phyloP scores from a whole-genome alignment of 2,888 invertebrate genomes.

The Gisinianus flammeolus region DNA sequence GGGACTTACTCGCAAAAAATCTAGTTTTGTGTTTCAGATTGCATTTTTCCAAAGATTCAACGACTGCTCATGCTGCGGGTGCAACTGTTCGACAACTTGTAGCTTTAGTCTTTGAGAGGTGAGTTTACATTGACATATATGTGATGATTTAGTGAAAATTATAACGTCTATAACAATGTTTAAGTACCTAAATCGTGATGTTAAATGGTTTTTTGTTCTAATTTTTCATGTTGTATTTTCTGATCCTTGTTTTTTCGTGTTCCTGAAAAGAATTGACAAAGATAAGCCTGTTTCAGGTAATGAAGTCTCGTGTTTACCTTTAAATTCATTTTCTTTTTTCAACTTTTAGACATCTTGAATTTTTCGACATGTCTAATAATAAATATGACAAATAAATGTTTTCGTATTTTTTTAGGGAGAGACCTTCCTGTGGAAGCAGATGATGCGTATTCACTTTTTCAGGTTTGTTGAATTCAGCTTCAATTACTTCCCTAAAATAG shows the following conservation, averaged over 20 bases:
- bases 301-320: neutral
- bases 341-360: neutral
- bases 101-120: conserved; percentile 86
- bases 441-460: conserved; percentile 93
- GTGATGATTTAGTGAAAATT: too few relatives aligned
- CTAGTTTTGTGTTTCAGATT: conserved; percentile 96
- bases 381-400: neutral
- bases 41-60: conserved; percentile 91
- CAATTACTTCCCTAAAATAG: neutral
- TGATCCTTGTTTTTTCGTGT: too few relatives aligned
- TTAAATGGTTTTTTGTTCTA: too few relatives aligned
- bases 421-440: conserved; percentile 81
- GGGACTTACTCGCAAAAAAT: conserved; percentile 92
- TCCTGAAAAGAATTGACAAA: conserved; percentile 77
- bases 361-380: neutral
- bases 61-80: conserved; percentile 96
- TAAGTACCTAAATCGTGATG: too few relatives aligned
- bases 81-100: conserved; percentile 96
- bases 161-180: too few relatives aligned
- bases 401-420: conserved; percentile 42
- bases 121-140: too few relatives aligned
- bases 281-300: conserved; percentile 67
- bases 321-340: neutral
- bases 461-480: conserved; percentile 66
- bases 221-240: too few relatives aligned